These are phyloP conservation scores for Morus bassanus DNA, from an alignment of 2,797 vertebrate genomes.

Conservation along the genomic window DNA sequence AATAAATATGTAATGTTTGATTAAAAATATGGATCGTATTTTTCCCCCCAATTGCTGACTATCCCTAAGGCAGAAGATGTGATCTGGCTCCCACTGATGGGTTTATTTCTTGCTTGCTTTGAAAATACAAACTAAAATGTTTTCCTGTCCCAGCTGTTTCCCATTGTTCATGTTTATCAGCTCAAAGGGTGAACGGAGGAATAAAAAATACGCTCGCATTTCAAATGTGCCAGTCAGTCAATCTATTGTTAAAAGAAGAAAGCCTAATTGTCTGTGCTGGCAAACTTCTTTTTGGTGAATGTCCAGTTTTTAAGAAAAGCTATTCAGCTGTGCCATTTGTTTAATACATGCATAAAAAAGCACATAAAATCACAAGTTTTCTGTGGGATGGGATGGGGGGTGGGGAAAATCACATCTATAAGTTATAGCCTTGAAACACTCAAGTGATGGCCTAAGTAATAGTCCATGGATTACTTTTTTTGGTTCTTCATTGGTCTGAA, in stretches of 20 bases:
- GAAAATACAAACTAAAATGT: slow-evolving; percentile 84
- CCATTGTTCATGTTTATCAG: slow-evolving; percentile 86
- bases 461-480: not conserved
- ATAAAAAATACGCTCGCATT: slow-evolving; percentile 81
- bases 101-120: slow-evolving; percentile 83
- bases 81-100: slow-evolving; percentile 80
- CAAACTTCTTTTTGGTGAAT: slow-evolving; percentile 85
- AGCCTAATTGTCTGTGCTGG: slow-evolving; percentile 85
- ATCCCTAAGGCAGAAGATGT: slow-evolving; percentile 80
- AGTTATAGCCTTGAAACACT: slow-evolving; percentile 34
- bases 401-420: slow-evolving; percentile 24
- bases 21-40: slow-evolving; percentile 86
- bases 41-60: slow-evolving; percentile 75
- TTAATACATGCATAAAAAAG: slow-evolving; percentile 82
- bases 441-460: not conserved
- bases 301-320: slow-evolving; percentile 88
- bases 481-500: not conserved
- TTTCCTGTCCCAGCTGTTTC: slow-evolving; percentile 87
- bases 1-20: slow-evolving; percentile 88
- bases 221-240: slow-evolving; percentile 85
- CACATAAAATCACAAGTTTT: slow-evolving; percentile 80
- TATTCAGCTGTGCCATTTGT: slow-evolving; percentile 87
- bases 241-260: slow-evolving; percentile 84
- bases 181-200: slow-evolving; percentile 81
- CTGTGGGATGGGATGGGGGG: slow-evolving; percentile 17